Evolutionary conservation across 2,888 invertebrate genomes (phyloP).

Genomic region (Diarsia brunnea): DNA sequence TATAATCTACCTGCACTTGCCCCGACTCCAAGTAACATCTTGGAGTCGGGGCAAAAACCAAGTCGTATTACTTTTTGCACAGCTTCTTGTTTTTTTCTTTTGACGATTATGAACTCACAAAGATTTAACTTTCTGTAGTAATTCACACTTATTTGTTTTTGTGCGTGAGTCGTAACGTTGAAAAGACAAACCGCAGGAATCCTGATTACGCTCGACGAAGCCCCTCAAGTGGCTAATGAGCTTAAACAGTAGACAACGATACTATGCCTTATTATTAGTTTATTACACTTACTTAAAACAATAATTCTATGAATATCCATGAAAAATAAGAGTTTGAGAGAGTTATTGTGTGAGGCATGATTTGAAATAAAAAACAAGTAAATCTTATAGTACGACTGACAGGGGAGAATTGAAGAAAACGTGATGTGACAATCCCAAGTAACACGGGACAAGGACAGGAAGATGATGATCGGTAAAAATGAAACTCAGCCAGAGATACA

Average conservation of each 20-base stretch:
- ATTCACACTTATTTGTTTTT: constrained; percentile 24
- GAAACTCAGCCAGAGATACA: neutral
- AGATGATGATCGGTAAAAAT: neutral
- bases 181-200: constrained; percentile 26
- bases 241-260: constrained; percentile 41
- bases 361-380: neutral
- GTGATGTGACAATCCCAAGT: neutral
- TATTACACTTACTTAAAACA: constrained; percentile 19
- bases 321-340: neutral
- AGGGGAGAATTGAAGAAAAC: neutral
- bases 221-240: constrained; percentile 52
- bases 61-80: too few species aligned
- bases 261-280: constrained; percentile 25
- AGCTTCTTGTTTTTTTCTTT: neutral
- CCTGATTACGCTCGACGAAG: constrained; percentile 52
- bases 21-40: too few species aligned
- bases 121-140: neutral
- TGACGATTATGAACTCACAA: neutral
- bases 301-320: constrained; percentile 10
- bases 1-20: too few species aligned
- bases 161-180: neutral
- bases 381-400: neutral
- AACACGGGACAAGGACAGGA: neutral
- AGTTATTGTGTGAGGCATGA: neutral
- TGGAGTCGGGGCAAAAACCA: too few species aligned